Base-by-base conservation (phyloP, 2,113 vertebrate species). In the Cyprinodon variegatus region DNA sequence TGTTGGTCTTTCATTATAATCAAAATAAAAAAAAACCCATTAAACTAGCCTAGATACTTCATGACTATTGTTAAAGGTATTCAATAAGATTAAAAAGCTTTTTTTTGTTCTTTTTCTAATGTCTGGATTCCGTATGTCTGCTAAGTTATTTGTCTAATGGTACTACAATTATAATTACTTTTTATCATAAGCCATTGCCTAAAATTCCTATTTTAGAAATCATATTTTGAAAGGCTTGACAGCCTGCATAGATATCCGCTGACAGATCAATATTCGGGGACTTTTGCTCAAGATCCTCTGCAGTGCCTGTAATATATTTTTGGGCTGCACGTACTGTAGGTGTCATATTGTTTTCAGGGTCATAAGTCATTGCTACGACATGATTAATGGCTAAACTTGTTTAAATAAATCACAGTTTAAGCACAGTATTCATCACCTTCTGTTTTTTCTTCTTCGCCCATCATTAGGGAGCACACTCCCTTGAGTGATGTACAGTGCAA, bases 361-460 rank as follows among this genome's bases (percentile, higher is more conserved):
- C 86, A 88, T 77, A 87, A 75, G 90, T 91, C 85, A 85, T 86
- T 77, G 65, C 74, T 39, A n/a, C 22, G 79, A 91, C 87, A 87
- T 91, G 91, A 93, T 90, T 65, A 88, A 92, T 90, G 81, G 72
- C 17, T 71, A 60, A 84, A 88, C 74, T 70, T 79, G 76, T 90
- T 90, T 79, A 71, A 85, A 91, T 93, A 84, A 89, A 92, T 91
- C 90, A 89, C 60, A 22, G 36, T 87, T 85, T 88, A 86, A 88
- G 80, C 85, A 82, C 69, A 78, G 81, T 53, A 62, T 91, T 88
- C 66, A 83, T 89, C 86, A 88, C 85, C 89, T 86, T 91, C 75
- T 80, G 76, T 89, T 91, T 90, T 88, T 71, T 77, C 82, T 72
- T 86, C 71, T 89, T 89, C 83, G 86, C 85, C 83, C 88, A 79